Conservation (phyloP, 1,140 invertebrate species). For the Lutraria rhynchaena region DNA sequence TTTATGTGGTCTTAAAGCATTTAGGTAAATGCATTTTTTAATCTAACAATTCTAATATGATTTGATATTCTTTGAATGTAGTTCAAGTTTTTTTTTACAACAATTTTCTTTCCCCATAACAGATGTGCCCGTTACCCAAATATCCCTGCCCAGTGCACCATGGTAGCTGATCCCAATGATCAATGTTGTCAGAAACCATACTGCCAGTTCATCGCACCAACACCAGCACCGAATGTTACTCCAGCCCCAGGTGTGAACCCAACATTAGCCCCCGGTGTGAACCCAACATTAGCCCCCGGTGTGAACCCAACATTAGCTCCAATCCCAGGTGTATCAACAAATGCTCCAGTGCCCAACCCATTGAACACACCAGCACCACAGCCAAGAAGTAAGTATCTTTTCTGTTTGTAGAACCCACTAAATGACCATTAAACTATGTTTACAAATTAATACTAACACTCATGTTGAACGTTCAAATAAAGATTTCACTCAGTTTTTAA, state of each 20-base stretch:
- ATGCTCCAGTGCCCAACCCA: conserved; percentile 4
- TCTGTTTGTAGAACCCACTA: no score
- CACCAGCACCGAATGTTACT: conserved; percentile 21
- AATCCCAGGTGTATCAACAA: conserved; percentile 27
- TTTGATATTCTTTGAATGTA: no score
- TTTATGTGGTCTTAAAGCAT: no score
- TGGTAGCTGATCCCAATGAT: conserved; percentile 70
- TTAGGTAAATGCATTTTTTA: no score
- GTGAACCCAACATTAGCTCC: conserved; percentile 37
- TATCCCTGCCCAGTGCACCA: conserved; percentile 67
- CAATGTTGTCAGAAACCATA: conserved; percentile 72
- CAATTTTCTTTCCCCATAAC: no score
- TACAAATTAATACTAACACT: no score
- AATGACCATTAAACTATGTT: no score
- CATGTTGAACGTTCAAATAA: no score
- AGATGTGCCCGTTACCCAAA: conserved; percentile 70
- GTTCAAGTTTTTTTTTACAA: no score
- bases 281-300: conserved; percentile 2
- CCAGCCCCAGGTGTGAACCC: conserved; percentile 28
- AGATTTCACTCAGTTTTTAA: no score
- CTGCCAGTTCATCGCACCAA: conserved; percentile 59
- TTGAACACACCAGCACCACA: conserved; percentile 33
- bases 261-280: conserved; percentile 35
- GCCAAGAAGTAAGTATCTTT: conserved; percentile 56
- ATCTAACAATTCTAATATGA: no score